Conservation (phyloP, 2,797 vertebrate species). For the Galagoides demidoff region DNA sequence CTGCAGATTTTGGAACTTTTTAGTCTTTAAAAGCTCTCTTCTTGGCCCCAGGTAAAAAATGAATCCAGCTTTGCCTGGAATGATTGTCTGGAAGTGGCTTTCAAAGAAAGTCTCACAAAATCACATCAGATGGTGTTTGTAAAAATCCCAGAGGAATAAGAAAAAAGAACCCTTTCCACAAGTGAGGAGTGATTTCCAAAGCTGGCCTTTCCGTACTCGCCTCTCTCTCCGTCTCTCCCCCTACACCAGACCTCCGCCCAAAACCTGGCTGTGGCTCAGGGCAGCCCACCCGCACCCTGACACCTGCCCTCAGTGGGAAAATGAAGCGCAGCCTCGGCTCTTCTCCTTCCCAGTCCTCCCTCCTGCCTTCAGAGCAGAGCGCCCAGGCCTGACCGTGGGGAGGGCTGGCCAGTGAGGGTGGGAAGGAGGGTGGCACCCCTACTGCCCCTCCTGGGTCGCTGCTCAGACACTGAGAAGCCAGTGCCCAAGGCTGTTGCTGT, state of each 20-base stretch:
- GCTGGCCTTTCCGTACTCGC: background rate
- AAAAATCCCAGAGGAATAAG: background rate
- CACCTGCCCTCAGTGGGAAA: background rate
- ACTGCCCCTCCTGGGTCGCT: background rate
- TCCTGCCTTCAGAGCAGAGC: background rate
- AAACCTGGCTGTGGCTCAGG: fast-evolving
- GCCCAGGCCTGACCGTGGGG: background rate
- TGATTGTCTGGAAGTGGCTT: background rate
- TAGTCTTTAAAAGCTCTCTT: slow-evolving; percentile 30
- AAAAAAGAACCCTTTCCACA: background rate
- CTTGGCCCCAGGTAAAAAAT: slow-evolving; percentile 43
- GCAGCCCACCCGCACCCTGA: background rate
- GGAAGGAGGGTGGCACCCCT: fast-evolving
- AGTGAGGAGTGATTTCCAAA: background rate
- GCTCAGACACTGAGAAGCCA: background rate
- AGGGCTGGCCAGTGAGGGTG: background rate
- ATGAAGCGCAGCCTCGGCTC: too few relatives aligned
- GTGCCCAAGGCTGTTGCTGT: background rate
- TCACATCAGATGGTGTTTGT: background rate
- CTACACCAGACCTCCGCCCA: background rate
- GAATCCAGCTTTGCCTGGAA: slow-evolving; percentile 38
- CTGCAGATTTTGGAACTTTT: background rate
- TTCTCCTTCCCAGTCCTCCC: background rate
- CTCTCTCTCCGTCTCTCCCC: background rate
- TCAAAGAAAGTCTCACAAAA: slow-evolving; percentile 26